These are phyloP conservation scores for Bombylius major DNA, from an alignment of 2,888 invertebrate genomes.

Conservation along the genomic window DNA sequence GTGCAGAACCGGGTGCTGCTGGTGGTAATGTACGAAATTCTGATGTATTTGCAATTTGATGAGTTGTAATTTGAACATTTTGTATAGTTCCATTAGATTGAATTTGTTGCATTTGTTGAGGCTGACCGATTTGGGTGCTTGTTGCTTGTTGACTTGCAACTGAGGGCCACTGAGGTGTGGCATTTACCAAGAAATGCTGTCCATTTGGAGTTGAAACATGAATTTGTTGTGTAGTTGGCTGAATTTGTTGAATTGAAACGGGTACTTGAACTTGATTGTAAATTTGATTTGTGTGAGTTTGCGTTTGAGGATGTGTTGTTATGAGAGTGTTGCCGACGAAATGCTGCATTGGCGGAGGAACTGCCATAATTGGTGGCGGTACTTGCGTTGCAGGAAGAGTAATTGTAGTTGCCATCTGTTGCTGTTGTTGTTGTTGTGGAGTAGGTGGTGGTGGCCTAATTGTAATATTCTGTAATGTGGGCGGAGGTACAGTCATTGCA, in stretches of 20 bases:
- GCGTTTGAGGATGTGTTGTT: slow-evolving; percentile 13
- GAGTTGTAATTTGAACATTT: slow-evolving; percentile 12
- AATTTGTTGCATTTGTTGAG: slow-evolving; percentile 12
- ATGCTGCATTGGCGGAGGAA: slow-evolving; percentile 17
- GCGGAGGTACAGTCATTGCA: slow-evolving; percentile 1
- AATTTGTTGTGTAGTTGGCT: slow-evolving; percentile 11
- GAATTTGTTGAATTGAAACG: slow-evolving; percentile 15
- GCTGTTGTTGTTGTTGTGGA: slow-evolving; percentile 5
- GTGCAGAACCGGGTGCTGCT: background rate
- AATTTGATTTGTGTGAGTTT: slow-evolving; percentile 13
- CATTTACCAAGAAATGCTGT: slow-evolving; percentile 15
- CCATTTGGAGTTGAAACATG: slow-evolving; percentile 14
- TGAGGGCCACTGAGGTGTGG: slow-evolving; percentile 11
- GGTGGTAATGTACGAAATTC: slow-evolving; percentile 3
- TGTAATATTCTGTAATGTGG: background rate
- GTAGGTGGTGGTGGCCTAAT: slow-evolving; percentile 3
- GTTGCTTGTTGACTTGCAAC: slow-evolving; percentile 1
- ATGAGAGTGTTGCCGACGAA: slow-evolving; percentile 15
- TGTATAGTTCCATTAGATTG: slow-evolving; percentile 12
- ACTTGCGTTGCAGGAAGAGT: slow-evolving; percentile 12
- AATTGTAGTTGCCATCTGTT: slow-evolving; percentile 1
- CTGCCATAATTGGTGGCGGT: slow-evolving; percentile 16
- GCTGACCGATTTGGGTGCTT: slow-evolving; percentile 5
- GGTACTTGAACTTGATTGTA: slow-evolving; percentile 13
- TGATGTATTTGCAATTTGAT: slow-evolving; percentile 4